Evolutionary conservation across 2,888 invertebrate genomes (phyloP).

Genomic region (Pachliopta kotzebuea): DNA sequence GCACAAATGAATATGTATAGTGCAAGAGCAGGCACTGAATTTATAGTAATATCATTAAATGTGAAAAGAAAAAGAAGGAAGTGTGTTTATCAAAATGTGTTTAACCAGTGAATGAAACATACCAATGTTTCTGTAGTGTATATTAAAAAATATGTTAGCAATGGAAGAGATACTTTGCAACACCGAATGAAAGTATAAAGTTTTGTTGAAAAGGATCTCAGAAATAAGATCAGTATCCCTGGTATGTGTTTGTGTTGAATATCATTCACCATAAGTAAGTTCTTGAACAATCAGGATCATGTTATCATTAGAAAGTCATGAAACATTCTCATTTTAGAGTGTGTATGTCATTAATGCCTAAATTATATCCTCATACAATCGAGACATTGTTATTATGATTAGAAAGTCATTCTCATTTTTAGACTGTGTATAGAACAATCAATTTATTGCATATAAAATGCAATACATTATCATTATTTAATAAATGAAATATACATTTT

Average conservation of each 20-base stretch:
- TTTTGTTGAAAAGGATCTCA: constrained; percentile 62
- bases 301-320: constrained; percentile 41
- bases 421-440: constrained; percentile 47
- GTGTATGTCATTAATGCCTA: neutral
- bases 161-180: constrained; percentile 48
- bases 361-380: neutral
- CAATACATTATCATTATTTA: constrained; percentile 68
- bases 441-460: constrained; percentile 36
- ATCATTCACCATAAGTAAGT: neutral
- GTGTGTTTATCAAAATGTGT: constrained; percentile 69
- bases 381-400: constrained; percentile 40
- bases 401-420: constrained; percentile 53
- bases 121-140: constrained; percentile 61
- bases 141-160: constrained; percentile 49
- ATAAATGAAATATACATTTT: constrained; percentile 61
- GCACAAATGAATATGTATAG: constrained; percentile 90
- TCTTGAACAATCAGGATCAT: constrained; percentile 29
- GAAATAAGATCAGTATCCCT: constrained; percentile 43
- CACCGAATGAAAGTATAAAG: constrained; percentile 24
- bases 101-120: constrained; percentile 68
- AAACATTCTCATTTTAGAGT: constrained; percentile 47
- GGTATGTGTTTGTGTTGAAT: constrained; percentile 7
- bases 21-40: constrained; percentile 72
- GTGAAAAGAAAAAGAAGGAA: constrained; percentile 78
- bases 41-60: constrained; percentile 71